Conservation (phyloP, 2,888 invertebrate genomes). For the Temnothorax rugatulus region DNA sequence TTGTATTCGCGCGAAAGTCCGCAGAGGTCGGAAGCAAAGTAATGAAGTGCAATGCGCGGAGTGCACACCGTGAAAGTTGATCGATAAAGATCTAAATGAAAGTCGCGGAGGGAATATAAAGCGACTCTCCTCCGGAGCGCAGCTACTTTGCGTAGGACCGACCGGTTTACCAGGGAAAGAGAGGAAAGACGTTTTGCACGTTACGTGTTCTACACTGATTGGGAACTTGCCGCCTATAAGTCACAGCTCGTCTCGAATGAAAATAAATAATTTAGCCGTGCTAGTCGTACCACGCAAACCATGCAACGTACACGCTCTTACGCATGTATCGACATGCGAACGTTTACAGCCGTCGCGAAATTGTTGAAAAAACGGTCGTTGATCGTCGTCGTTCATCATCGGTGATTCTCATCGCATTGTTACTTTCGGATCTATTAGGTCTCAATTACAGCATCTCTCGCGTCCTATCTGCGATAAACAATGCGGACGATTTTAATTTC, state of each 20-base stretch:
- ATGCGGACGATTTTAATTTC: not conserved
- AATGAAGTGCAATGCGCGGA: constrained; percentile 66
- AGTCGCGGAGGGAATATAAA: constrained; percentile 72
- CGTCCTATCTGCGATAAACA: not conserved
- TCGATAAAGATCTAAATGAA: constrained; percentile 77
- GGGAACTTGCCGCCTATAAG: constrained; percentile 55
- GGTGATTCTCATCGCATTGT: not conserved
- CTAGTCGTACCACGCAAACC: not conserved
- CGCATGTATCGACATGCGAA: not conserved
- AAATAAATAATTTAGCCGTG: constrained; percentile 32
- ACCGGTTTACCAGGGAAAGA: constrained; percentile 68
- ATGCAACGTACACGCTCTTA: not conserved
- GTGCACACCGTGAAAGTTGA: constrained; percentile 73
- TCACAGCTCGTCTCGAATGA: constrained; percentile 26
- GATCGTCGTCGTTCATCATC: not conserved
- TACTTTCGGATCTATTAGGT: not conserved
- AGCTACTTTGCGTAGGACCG: constrained; percentile 70
- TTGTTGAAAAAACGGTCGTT: constrained; percentile 1
- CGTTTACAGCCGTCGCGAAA: not conserved
- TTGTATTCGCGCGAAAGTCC: constrained; percentile 59
- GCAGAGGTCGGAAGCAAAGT: constrained; percentile 49
- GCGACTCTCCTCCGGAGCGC: constrained; percentile 62
- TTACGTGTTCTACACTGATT: constrained; percentile 59
- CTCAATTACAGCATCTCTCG: constrained; percentile 23
- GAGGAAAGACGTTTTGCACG: constrained; percentile 37